Evolutionary conservation across 2,797 vertebrate genomes (phyloP), one percentile per base, ranked within the genome.

Genomic region (Chromis chromis): DNA sequence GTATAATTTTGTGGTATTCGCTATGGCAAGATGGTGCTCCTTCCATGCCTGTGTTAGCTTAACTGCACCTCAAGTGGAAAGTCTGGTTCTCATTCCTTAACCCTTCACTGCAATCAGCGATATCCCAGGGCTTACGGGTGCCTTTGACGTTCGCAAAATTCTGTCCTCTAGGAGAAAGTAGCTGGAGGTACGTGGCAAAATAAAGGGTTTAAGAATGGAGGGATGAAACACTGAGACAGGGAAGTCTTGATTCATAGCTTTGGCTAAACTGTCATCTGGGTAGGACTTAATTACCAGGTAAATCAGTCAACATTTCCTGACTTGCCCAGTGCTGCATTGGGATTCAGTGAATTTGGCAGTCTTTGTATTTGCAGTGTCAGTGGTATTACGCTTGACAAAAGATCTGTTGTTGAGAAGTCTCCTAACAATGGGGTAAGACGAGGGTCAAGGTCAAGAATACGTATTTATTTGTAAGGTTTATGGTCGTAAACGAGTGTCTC

Each of bases 281-380:
- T 73, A 61, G 27, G 74, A 72, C 62, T 79, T 92, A 92, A 94
- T 93, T 89, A 91, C 65, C 90, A 82, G 88, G 86, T 82, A 79
- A 76, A 78, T 75, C 76, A 84, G 78, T 90, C 87, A 86, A 84
- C 85, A 76, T 88, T 91, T 91, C 88, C 91, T 91, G 88, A 94
- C 89, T 89, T 78, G 82, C 82, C 82, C 80, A 58, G 57, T 9
- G 24, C 65, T 80, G 79, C 36, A 69, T 50, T 65, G 70, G 67
- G 74, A 83, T 78, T 80, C 71, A 78, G 60, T 33, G 50, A 53
- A 79, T 66, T 66, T 82, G 83, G 81, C 81, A 70, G 56, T 60
- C 28, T 1, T 44, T 42, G 39, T 59, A 66, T 55, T 21, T 46
- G 48, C 31, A 39, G 22, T 74, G 65, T 74, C 70, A n/a, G 54